phyloP scores from a whole-genome alignment of 2,113 vertebrate genomes.

The Indicator maculatus region DNA sequence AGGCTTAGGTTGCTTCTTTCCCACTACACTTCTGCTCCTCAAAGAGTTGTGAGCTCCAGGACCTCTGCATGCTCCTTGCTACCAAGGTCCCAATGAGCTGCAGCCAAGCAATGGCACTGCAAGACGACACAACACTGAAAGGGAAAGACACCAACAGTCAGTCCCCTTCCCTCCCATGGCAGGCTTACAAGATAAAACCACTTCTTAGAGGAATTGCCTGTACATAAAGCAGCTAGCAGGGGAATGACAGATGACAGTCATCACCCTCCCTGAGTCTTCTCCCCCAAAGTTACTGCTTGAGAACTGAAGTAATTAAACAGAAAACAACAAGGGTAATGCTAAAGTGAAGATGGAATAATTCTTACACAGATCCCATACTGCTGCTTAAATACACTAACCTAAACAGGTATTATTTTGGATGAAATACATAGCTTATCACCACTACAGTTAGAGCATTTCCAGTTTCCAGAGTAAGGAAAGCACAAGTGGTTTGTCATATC shows the following conservation, averaged over 20 bases:
- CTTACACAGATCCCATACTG: neutral
- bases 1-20: neutral
- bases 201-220: neutral
- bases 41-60: neutral
- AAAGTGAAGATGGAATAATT: neutral
- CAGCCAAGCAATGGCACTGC: neutral
- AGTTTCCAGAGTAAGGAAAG: neutral
- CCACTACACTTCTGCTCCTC: fast-evolving
- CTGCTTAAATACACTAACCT: neutral
- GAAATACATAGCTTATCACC: neutral
- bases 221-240: neutral
- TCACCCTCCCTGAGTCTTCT: neutral
- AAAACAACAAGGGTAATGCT: neutral
- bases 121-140: neutral
- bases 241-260: neutral
- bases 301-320: neutral
- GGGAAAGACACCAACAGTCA: neutral
- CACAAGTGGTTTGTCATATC: slow-evolving; percentile 37
- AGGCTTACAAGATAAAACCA: neutral
- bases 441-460: neutral
- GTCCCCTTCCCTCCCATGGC: neutral
- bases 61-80: neutral
- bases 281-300: neutral
- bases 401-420: neutral
- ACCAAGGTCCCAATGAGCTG: neutral